A percentile compares a stretch with the other conserved stretches of the same genome.
Evolutionary conservation across 2,888 invertebrate species (phyloP).

Genomic region (Sicus ferrugineus): DNA sequence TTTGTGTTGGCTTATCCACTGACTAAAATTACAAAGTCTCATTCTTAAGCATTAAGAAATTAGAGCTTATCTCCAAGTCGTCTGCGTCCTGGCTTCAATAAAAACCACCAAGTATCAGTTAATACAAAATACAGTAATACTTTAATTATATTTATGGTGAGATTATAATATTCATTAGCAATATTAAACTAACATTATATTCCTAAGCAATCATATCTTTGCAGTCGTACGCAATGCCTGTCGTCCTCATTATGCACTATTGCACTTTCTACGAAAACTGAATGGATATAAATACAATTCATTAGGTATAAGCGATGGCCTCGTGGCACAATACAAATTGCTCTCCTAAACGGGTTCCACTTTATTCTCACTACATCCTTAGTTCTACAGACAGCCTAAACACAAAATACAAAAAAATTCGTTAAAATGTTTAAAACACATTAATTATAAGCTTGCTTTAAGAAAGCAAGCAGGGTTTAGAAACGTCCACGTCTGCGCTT

Average conservation of each 20-base stretch:
- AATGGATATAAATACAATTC: too few relatives aligned
- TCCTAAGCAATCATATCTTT: constrained; percentile 29
- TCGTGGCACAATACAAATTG: too few relatives aligned
- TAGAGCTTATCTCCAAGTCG: not conserved
- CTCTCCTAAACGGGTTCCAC: too few relatives aligned
- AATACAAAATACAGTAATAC: constrained; percentile 32
- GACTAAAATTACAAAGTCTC: constrained; percentile 9
- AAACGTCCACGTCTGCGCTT: too few relatives aligned
- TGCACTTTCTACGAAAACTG: too few relatives aligned
- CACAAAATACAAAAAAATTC: too few relatives aligned
- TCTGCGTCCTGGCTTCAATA: not conserved
- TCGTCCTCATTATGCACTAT: constrained; percentile 21
- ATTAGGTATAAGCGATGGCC: too few relatives aligned
- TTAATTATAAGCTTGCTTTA: too few relatives aligned
- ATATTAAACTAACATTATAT: constrained; percentile 36
- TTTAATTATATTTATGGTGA: constrained; percentile 28
- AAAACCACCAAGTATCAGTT: not conserved
- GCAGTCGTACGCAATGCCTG: not conserved
- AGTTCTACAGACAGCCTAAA: too few relatives aligned
- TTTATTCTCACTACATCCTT: too few relatives aligned
- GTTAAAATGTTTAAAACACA: too few relatives aligned
- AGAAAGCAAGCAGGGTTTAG: too few relatives aligned
- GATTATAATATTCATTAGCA: constrained; percentile 24
- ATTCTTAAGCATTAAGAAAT: not conserved
- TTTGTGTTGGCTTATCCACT: not conserved